A percentile compares a stretch with the other conserved stretches of the same genome.
Conservation (phyloP, 2,113 vertebrate species). For the Tauraco erythrolophus region DNA sequence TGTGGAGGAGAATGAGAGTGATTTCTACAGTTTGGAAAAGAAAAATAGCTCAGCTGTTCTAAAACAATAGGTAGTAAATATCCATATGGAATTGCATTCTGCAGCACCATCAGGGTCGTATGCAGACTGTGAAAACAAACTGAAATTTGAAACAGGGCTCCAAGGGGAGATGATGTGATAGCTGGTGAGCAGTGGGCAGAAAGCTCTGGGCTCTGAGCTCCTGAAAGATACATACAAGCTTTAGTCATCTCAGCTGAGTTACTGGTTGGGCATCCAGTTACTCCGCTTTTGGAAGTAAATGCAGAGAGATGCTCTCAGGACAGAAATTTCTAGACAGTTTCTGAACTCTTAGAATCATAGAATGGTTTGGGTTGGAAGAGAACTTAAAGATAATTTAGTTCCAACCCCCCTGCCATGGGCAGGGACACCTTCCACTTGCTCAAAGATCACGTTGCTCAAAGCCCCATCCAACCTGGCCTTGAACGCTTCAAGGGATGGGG, state of each 20-base stretch:
- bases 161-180: neutral
- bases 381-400: no score
- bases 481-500: no score
- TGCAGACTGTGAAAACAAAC: neutral
- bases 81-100: neutral
- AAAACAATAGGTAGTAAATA: neutral
- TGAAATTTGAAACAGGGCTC: neutral
- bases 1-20: neutral
- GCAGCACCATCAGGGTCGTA: neutral
- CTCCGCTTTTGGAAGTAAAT: neutral
- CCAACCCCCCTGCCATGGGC: no score
- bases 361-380: no score
- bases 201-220: neutral
- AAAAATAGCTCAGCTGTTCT: neutral
- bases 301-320: neutral
- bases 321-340: neutral
- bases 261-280: neutral
- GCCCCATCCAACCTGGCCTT: no score
- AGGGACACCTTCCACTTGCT: no score
- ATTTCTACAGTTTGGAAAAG: neutral
- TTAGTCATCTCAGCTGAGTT: neutral
- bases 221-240: accelerated
- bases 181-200: neutral
- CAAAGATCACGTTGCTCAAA: no score
- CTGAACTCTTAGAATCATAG: neutral